Conservation (phyloP, 2,113 vertebrate species). For the Rhodinocichla rosea region DNA sequence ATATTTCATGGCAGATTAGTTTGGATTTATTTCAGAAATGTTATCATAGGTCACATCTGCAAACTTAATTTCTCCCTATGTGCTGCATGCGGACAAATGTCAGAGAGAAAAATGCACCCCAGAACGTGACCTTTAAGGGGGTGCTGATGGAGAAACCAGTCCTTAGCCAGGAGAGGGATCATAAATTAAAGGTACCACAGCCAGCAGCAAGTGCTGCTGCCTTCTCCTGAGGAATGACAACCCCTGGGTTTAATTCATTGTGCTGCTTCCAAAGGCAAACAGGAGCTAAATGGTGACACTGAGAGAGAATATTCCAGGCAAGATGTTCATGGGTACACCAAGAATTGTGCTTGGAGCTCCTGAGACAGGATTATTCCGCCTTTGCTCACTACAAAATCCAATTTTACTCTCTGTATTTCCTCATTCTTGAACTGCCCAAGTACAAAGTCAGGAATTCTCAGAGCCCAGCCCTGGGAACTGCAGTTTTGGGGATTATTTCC, state of each 20-base stretch:
- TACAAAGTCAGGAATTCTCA: neutral
- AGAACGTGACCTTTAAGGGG: constrained; percentile 46
- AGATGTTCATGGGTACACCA: neutral
- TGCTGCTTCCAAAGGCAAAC: neutral
- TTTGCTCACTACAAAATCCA: neutral
- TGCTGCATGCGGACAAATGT: constrained; percentile 17
- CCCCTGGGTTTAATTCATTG: neutral
- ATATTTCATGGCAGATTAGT: neutral
- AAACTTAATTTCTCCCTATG: neutral
- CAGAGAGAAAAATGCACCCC: neutral
- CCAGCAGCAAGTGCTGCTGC: neutral
- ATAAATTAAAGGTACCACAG: neutral
- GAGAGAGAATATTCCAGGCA: neutral
- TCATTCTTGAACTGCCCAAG: neutral
- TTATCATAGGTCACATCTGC: constrained; percentile 12
- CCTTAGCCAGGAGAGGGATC: neutral
- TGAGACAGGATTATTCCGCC: neutral
- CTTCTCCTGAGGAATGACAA: neutral
- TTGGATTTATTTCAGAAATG: constrained; percentile 1
- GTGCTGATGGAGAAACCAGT: neutral
- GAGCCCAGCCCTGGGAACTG: neutral
- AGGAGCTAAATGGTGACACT: neutral
- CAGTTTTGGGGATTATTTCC: neutral
- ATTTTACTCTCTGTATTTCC: neutral
- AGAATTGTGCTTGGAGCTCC: neutral